phyloP scores from a whole-genome alignment of 2,113 vertebrate genomes.

The Corydoras maculifer region DNA sequence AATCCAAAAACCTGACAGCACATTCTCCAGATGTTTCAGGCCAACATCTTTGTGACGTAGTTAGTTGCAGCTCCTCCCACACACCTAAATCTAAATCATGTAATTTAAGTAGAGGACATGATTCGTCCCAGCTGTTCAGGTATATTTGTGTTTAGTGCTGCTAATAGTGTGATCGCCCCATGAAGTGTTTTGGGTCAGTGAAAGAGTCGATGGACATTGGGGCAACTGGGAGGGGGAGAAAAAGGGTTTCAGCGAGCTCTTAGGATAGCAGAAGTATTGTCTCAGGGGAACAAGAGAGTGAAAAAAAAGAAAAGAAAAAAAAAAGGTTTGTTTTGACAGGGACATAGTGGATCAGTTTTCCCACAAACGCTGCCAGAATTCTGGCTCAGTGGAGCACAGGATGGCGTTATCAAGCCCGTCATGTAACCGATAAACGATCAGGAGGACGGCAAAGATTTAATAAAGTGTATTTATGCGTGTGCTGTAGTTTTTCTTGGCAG shows the following conservation, averaged over 20 bases:
- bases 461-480: slow-evolving; percentile 9
- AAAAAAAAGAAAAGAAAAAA: slow-evolving; percentile 47
- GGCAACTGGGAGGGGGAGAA: not conserved
- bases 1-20: too few species aligned
- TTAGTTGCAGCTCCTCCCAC: too few species aligned
- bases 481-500: slow-evolving; percentile 21
- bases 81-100: too few species aligned
- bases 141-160: not conserved
- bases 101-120: too few species aligned
- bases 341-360: slow-evolving; percentile 59
- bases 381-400: slow-evolving; percentile 25
- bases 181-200: slow-evolving; percentile 3
- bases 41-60: too few species aligned
- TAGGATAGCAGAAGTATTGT: slow-evolving; percentile 53
- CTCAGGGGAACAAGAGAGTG: slow-evolving; percentile 48
- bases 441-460: slow-evolving; percentile 2
- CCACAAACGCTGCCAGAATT: slow-evolving; percentile 54
- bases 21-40: too few species aligned
- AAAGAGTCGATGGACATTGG: not conserved
- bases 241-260: slow-evolving; percentile 32
- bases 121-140: not conserved
- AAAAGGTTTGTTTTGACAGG: slow-evolving; percentile 58
- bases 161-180: slow-evolving; percentile 3
- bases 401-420: slow-evolving; percentile 16
- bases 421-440: slow-evolving; percentile 21